Evolutionary conservation across 2,113 vertebrate species (phyloP), one percentile per base, ranked within the genome.

Genomic region (Cyprinodon variegatus): DNA sequence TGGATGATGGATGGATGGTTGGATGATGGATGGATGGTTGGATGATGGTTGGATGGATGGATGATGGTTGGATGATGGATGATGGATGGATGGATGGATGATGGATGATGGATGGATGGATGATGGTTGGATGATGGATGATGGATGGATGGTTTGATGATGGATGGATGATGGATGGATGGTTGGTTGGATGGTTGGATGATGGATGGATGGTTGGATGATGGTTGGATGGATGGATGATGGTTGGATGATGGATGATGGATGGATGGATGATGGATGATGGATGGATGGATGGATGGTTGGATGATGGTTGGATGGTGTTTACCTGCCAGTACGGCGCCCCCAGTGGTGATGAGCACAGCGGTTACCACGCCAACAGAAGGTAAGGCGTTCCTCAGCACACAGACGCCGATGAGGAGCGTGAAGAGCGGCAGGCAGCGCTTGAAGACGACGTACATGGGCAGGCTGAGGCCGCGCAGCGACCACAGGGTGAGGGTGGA

Each of bases 371-470:
- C 97, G 62, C 97, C 98, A 0, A 93, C 20, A 4, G 97, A 97
- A 40, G 97, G 97, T 61, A 93, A 77, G 60, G 97, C 96, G 81
- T 98, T 96, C 90, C 94, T 95, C 83, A 99, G 95, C 70, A 98
- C 94, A 62, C 97, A 95, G 60, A 96, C 96, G 1, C 97, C 97
- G 75, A 98, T 95, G 81, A 94, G 91, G 74, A 99, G 94, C 10
- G 98, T 99, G 93, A 96, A 96, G 89, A 99, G 94, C 46, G 97
- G 98, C 84, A 98, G 92, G 91, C 97, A 99, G 83, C 98, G 97
- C 84, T 99, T 99, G 93, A 99, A 99, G 65, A 98, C 96, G 37
- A 99, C 98, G 80, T 99, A 99, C 97, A 98, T 99, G 83, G 98
- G 98, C 15, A 99, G 94, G 82, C 97, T 98, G 93, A 99, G 96